Evolutionary conservation across 2,888 invertebrate species (phyloP), one percentile per base, ranked within the genome.

Genomic region (Nebria brevicollis): DNA sequence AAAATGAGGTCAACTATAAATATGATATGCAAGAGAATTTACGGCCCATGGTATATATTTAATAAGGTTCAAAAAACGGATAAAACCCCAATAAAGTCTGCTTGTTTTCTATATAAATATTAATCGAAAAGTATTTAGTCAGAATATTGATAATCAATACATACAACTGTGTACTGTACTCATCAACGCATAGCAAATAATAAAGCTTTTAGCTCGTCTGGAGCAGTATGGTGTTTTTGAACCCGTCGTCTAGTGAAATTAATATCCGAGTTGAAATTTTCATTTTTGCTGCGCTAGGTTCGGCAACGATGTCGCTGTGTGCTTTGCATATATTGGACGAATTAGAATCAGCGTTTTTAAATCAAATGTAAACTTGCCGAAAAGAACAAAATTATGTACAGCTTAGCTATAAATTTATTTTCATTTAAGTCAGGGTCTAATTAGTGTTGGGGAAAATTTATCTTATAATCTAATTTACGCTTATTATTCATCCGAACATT

Each of bases 291-390:
- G 4, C 54, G 54, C 54, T 54, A 1, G 11, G 7, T 11, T 54
- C 13, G 54, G 54, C 7, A 8, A 7, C 54, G 54, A 8, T 54
- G 13, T 54, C 54, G 54, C 43, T 43, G 10, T 54, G 54, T 54
- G 54, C 54, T 54, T 54, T 54, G 54, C 54, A 54, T 54, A 54
- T 54, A 54, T 54, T 54, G 54, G 54, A 54, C 54, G 54, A 54
- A 54, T 54, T 54, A 54, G 54, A 54, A 54, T 54, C 54, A 54
- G 54, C 54, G 54, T 54, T 54, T 54, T 54, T 54, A 54, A 54
- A 13, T 13, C 2, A 13, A 54, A 8, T 8, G 4, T 3, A 13
- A 11, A 54, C 13, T 54, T 54, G 54, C 54, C 54, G 3, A 54
- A 54, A 8, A 13, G 54, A 54, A 6, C 6, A 54, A 54, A 3